Evolutionary conservation across 2,888 invertebrate species (phyloP), one percentile per base, ranked within the genome.

Genomic region (Xylota sylvarum): DNA sequence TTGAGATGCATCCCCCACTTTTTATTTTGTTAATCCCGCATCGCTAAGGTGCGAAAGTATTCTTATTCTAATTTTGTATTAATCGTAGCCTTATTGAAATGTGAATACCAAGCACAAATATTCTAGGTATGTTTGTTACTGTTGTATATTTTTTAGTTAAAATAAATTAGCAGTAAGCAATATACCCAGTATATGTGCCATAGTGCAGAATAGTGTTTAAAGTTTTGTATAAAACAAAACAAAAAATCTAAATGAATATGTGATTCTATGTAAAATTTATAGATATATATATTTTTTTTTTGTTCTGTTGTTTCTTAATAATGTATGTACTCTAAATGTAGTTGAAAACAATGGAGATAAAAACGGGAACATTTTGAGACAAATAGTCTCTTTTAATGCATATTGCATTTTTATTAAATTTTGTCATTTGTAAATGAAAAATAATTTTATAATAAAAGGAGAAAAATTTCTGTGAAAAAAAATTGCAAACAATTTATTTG

Each of bases 331-430:
- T 23, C 3, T 4, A 5, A 56, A 5, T n/a, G 43, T 12, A 27
- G n/a, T 14, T 35, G 19, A 32, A 14, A 32, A 14, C 43, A 37
- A 55, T 43, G 55, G 30, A n/a, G 48, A 70, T n/a, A 40, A 35
- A 32, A 56, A 52, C 43, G 50, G n/a, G 58, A n/a, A 30, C 37
- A 17, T 1, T 23, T 55, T 12, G 40, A 43, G 17, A 52, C 23
- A 46, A n/a, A 64, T 9, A 27, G 46, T 32, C 14, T 65, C 43
- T 60, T 30, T 55, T 84, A 37, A 79, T 84, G 83, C 79, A 84
- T 84, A 84, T 84, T 84, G 83, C 79, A 84, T 78, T 84, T 78
- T 60, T 55, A 50, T 77, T 73, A 58, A 72, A 52, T 70, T 52
- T 58, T 72, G 27, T 82, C 58, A 60, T 70, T 72, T 73, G 32